Evolutionary conservation across 1,140 invertebrate genomes (phyloP).

Genomic region (Drosophila erecta): DNA sequence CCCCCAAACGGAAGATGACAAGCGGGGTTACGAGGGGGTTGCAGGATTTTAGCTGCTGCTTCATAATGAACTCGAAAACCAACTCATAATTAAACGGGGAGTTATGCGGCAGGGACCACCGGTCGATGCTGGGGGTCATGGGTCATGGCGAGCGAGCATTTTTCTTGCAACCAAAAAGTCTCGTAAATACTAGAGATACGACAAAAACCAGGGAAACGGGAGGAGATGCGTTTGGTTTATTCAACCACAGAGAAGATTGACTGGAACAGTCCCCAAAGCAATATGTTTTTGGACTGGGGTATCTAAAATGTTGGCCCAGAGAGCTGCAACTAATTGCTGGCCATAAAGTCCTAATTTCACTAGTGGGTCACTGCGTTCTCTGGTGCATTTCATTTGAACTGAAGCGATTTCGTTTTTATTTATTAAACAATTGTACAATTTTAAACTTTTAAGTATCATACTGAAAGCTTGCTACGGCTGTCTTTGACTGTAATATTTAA

Average conservation of each 20-base stretch:
- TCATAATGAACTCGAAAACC: conserved; percentile 77
- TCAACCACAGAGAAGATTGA: conserved; percentile 51
- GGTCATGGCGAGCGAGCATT: conserved; percentile 43
- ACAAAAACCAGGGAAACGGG: conserved; percentile 36
- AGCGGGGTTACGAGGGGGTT: background rate
- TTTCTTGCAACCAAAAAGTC: conserved; percentile 47
- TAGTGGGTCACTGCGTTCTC: background rate
- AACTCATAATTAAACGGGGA: conserved; percentile 81
- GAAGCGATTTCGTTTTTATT: background rate
- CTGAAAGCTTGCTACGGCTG: too few relatives aligned
- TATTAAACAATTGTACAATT: background rate
- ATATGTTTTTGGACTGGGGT: conserved; percentile 26
- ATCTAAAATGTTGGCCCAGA: conserved; percentile 29
- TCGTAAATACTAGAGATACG: conserved; percentile 34
- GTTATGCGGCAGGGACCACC: conserved; percentile 72
- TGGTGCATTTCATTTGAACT: background rate
- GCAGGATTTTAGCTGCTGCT: conserved; percentile 32
- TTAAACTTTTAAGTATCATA: too few relatives aligned
- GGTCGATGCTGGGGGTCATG: conserved; percentile 34
- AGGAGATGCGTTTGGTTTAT: conserved; percentile 27
- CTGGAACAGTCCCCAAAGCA: conserved; percentile 40
- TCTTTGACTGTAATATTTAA: too few relatives aligned
- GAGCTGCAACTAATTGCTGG: conserved; percentile 27
- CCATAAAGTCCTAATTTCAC: background rate
- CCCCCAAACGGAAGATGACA: conserved; percentile 30